phyloP scores from a whole-genome alignment of 2,888 invertebrate genomes.

The Epinotia ramella region DNA sequence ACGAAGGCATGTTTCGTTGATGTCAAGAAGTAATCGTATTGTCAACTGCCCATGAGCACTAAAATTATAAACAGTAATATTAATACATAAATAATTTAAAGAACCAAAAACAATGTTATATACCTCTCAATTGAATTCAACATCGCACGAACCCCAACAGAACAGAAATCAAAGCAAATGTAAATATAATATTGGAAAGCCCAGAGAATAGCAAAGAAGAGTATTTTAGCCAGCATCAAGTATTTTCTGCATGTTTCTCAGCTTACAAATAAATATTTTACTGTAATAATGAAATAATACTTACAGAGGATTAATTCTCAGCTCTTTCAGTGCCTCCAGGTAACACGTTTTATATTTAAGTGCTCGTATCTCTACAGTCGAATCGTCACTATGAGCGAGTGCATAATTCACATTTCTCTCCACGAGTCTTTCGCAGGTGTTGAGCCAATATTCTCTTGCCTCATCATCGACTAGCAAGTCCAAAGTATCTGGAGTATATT shows the following conservation, averaged over 20 bases:
- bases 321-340: conserved; percentile 90
- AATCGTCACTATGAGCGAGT: conserved; percentile 89
- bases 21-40: conserved; percentile 94
- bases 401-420: conserved; percentile 95
- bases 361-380: conserved; percentile 92
- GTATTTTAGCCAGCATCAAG: not conserved
- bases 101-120: not conserved
- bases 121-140: too few species aligned
- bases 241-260: too few species aligned
- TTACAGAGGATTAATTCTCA: conserved; percentile 93
- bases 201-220: not conserved
- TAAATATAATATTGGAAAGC: not conserved
- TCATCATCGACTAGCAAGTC: conserved; percentile 94
- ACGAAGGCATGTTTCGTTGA: conserved; percentile 95
- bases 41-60: conserved; percentile 93
- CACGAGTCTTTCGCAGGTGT: conserved; percentile 94
- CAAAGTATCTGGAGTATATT: conserved; percentile 96
- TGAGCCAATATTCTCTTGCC: conserved; percentile 96
- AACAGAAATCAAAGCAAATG: not conserved
- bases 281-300: conserved; percentile 56
- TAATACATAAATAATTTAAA: conserved; percentile 26
- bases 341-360: conserved; percentile 93
- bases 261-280: not conserved
- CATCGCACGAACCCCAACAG: not conserved
- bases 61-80: conserved; percentile 59